Evolutionary conservation across 2,113 vertebrate species (phyloP).

Genomic region (Cryptotis parvus): DNA sequence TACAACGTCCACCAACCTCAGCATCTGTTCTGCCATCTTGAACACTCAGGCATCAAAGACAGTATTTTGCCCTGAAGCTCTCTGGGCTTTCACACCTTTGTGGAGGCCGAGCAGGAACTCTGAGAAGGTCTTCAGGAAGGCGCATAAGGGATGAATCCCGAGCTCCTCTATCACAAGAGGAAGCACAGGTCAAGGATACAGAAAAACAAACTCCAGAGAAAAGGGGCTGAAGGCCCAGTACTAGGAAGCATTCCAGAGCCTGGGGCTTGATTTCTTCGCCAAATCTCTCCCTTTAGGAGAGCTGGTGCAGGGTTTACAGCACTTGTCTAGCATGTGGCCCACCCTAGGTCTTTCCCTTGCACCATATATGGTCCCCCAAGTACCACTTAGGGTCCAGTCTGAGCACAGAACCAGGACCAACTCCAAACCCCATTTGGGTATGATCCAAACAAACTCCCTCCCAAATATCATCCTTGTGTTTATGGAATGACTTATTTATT

Average conservation of each 20-base stretch:
- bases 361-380: no score
- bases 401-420: no score
- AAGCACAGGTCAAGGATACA: background rate
- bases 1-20: background rate
- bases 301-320: no score
- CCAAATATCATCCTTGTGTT: no score
- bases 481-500: no score
- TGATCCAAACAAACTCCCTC: no score
- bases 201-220: background rate
- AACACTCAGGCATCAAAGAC: background rate
- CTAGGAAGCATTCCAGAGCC: background rate
- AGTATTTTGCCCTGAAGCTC: background rate
- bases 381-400: no score
- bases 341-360: no score
- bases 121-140: slow-evolving; percentile 15
- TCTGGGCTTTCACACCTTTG: slow-evolving; percentile 9
- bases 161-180: background rate
- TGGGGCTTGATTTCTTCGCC: no score
- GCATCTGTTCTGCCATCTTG: background rate
- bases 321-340: no score
- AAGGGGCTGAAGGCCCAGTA: background rate
- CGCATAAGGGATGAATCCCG: background rate
- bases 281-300: no score
- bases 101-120: slow-evolving; percentile 24
- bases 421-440: no score